phyloP scores from a whole-genome alignment of 2,113 vertebrate species.

The Bucco capensis region DNA sequence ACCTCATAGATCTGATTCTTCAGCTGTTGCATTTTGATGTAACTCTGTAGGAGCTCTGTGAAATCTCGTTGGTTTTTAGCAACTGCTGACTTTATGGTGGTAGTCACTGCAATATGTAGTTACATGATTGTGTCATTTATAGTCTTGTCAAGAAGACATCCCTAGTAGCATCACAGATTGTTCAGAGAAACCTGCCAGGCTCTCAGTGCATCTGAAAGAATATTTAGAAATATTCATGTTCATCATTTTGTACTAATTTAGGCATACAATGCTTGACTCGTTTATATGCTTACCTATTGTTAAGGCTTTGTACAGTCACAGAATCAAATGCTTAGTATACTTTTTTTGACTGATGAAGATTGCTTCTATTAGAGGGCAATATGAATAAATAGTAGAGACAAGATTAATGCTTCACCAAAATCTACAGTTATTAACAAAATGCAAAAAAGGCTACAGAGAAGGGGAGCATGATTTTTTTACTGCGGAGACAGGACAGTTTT shows the following conservation, averaged over 20 bases:
- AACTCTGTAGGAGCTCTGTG: not conserved
- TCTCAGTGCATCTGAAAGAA: not conserved
- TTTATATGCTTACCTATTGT: not conserved
- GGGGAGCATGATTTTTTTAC: not conserved
- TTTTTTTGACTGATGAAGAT: not conserved
- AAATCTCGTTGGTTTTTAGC: not conserved
- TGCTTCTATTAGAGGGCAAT: not conserved
- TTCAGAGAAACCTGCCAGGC: not conserved
- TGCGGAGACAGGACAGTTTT: not conserved
- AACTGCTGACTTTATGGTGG: not conserved
- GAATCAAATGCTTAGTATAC: not conserved
- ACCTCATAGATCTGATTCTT: not conserved
- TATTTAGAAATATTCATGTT: conserved; percentile 12
- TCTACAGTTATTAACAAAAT: not conserved
- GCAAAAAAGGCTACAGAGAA: not conserved
- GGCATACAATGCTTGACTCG: not conserved
- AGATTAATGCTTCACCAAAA: not conserved
- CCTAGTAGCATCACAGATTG: not conserved
- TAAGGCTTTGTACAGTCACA: not conserved
- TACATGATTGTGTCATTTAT: not conserved
- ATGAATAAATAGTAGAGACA: not conserved
- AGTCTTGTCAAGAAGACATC: not conserved
- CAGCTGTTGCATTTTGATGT: not conserved
- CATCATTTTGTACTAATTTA: not conserved
- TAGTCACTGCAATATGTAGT: not conserved